phyloP scores from a whole-genome alignment of 2,888 invertebrate species.

The Drosophila tanythrix region DNA sequence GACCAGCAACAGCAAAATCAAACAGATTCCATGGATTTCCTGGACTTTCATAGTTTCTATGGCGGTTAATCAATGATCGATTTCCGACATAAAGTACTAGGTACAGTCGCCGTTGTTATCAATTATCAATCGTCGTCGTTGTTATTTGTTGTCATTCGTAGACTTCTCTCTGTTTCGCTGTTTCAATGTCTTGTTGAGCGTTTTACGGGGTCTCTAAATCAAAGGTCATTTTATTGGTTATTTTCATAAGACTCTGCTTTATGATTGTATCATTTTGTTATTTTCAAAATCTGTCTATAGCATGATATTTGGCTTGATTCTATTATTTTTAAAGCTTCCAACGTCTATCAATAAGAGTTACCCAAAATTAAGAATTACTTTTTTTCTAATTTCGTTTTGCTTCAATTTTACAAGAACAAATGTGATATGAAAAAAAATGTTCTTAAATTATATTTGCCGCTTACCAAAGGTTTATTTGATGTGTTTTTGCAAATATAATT shows the following conservation, averaged over 20 bases:
- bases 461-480: conserved; percentile 16
- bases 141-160: conserved; percentile 58
- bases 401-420: background rate
- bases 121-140: conserved; percentile 56
- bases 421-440: background rate
- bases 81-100: conserved; percentile 34
- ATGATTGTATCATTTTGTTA: conserved; percentile 14
- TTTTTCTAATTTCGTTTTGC: background rate
- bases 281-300: conserved; percentile 25
- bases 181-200: conserved; percentile 46
- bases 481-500: conserved; percentile 10
- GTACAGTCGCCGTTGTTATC: conserved; percentile 64
- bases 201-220: conserved; percentile 30
- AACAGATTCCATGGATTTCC: conserved; percentile 83
- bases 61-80: conserved; percentile 58
- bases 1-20: conserved; percentile 83
- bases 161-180: conserved; percentile 41
- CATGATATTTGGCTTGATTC: conserved; percentile 27
- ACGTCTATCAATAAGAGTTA: background rate
- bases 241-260: conserved; percentile 17
- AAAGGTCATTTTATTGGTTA: conserved; percentile 25
- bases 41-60: conserved; percentile 84
- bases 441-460: background rate
- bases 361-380: background rate
- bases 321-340: conserved; percentile 12